Base-by-base conservation (phyloP, 2,797 vertebrate species). In the Poeciliopsis turneri region DNA sequence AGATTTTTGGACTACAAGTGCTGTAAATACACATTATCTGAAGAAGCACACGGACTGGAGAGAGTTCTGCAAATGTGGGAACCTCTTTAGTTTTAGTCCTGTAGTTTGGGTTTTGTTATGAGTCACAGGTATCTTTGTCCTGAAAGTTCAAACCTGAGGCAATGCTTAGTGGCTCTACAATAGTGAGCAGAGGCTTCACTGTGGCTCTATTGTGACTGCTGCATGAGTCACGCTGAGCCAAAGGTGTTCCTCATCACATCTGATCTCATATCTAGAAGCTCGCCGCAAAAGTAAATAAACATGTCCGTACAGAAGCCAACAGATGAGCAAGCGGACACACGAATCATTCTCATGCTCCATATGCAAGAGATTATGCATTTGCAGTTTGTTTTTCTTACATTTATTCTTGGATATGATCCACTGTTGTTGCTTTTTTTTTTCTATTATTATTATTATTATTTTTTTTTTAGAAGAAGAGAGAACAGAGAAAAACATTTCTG, bases 211-310 rank as follows among this genome's bases (percentile, higher is more conserved):
- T 82, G 80, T 81, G 79, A 72, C 70, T 57, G 66, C 71, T 30
- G 72, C 2, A 0, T 91, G 92, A 93, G 76, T 93, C 92, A 93
- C 0, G 72, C 69, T 80, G 82, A 92, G 61, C 88, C 78, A 85
- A 23, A 68, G 74, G 81, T 59, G 77, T n/a, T 84, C 23, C 46
- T 85, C 61, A 87, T 86, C 84, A 81, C 25, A 72, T 77, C 41
- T 88, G 66, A 92, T 86, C 75, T 77, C 72, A 74, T 12, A 74
- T 81, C 25, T 30, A 77, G 2, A 75, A 36, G 49, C 69, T 64
- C 64, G 5, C 59, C 16, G 28, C 53, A 36, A 11, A 57, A 30
- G 74, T 75, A 77, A 78, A 78, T 45, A 12, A 66, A 69, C 43
- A 23, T 49, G 47, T 9, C 39, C 39, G 23, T 45, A 45, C 28